Conservation (phyloP, 2,888 invertebrate genomes). For the Aphrophora alni region DNA sequence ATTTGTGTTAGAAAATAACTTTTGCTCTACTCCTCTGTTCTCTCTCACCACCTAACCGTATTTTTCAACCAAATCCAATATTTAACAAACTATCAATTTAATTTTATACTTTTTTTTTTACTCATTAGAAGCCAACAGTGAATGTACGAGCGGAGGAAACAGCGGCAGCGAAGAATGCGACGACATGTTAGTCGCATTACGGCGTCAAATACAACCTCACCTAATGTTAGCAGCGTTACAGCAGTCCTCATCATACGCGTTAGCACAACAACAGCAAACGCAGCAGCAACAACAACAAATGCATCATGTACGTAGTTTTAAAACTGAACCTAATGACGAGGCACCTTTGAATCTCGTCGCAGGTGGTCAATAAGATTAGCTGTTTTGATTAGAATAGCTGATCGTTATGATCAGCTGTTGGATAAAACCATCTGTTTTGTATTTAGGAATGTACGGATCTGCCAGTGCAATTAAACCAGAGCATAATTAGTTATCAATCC, state of each 20-base stretch:
- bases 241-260: slow-evolving; percentile 53
- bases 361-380: slow-evolving; percentile 31
- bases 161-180: slow-evolving; percentile 60
- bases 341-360: slow-evolving; percentile 48
- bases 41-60: too few species aligned
- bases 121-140: slow-evolving; percentile 32
- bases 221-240: slow-evolving; percentile 69
- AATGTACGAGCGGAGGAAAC: slow-evolving; percentile 43
- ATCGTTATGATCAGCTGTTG: neutral
- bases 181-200: slow-evolving; percentile 72
- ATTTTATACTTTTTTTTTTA: neutral
- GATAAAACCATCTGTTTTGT: neutral
- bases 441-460: slow-evolving; percentile 1
- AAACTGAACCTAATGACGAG: slow-evolving; percentile 39
- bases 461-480: neutral
- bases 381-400: neutral
- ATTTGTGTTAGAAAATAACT: too few species aligned
- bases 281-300: neutral
- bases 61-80: too few species aligned
- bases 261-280: neutral
- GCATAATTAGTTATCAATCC: neutral
- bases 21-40: too few species aligned
- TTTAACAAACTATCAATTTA: neutral
- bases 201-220: slow-evolving; percentile 74
- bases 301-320: slow-evolving; percentile 20